phyloP scores from a whole-genome alignment of 2,888 invertebrate genomes.

The Nephrotoma appendiculata region DNA sequence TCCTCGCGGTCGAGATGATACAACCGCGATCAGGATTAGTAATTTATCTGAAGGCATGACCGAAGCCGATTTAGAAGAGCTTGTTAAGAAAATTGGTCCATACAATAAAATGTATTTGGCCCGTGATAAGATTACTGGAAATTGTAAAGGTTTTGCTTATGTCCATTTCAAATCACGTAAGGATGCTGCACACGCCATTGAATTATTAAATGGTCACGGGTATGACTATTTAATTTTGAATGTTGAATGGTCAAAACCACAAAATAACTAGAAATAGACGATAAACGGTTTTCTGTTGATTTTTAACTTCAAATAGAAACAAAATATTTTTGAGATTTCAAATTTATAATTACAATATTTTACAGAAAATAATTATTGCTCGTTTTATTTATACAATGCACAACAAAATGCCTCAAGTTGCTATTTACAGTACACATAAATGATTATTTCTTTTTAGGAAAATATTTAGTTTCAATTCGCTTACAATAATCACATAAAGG shows the following conservation, averaged over 20 bases:
- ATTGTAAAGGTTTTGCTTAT: conserved; percentile 96
- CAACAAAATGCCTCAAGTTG: not conserved
- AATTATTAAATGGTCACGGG: conserved; percentile 78
- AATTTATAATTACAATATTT: not conserved
- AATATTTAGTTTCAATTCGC: conserved; percentile 70
- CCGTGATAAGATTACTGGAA: conserved; percentile 77
- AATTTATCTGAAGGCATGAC: conserved; percentile 93
- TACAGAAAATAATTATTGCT: not conserved
- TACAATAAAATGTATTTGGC: conserved; percentile 90
- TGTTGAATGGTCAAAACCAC: conserved; percentile 98
- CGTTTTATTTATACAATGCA: not conserved
- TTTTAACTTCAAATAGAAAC: not conserved
- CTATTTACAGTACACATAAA: not conserved
- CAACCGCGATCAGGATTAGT: conserved; percentile 89
- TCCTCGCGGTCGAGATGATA: conserved; percentile 62
- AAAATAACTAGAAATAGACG: conserved; percentile 23
- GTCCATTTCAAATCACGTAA: conserved; percentile 87
- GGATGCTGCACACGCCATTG: conserved; percentile 87
- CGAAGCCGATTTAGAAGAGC: conserved; percentile 88
- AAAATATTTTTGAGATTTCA: not conserved
- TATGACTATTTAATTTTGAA: conserved; percentile 96
- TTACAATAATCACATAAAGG: conserved; percentile 69
- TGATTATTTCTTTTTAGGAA: conserved; percentile 23
- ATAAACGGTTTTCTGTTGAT: not conserved
- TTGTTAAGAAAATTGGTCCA: conserved; percentile 87